These are phyloP conservation scores for Acleris sparsana DNA, from an alignment of 2,888 invertebrate genomes.

Conservation along the genomic window DNA sequence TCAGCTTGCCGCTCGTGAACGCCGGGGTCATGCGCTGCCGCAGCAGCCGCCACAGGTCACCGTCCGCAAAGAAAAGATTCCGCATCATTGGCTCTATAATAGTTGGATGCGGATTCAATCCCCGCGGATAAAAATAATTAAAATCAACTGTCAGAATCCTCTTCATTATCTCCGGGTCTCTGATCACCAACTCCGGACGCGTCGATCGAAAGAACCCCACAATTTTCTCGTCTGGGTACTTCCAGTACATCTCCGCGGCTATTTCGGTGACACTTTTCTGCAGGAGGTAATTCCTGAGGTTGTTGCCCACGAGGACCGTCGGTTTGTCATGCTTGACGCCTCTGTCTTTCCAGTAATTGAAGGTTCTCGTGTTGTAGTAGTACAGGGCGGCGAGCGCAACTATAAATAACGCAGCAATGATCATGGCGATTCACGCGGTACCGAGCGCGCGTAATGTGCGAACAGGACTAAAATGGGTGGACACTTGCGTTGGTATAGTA, in stretches of 20 bases:
- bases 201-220: slow-evolving; percentile 58
- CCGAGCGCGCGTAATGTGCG: slow-evolving; percentile 1
- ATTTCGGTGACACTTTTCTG: slow-evolving; percentile 52
- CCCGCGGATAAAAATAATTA: slow-evolving; percentile 53
- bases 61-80: slow-evolving; percentile 64
- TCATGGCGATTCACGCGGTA: slow-evolving; percentile 13
- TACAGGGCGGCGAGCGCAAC: slow-evolving; percentile 47
- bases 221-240: slow-evolving; percentile 57
- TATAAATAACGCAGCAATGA: slow-evolving; percentile 29
- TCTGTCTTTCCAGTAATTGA: slow-evolving; percentile 54
- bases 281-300: slow-evolving; percentile 44
- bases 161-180: slow-evolving; percentile 59
- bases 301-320: slow-evolving; percentile 52
- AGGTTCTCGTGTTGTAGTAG: slow-evolving; percentile 55
- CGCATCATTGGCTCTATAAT: slow-evolving; percentile 59
- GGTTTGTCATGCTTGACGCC: slow-evolving; percentile 60
- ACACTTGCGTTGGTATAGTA: not conserved
- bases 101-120: slow-evolving; percentile 49
- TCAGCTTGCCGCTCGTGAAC: slow-evolving; percentile 64
- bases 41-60: slow-evolving; percentile 64
- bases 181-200: slow-evolving; percentile 52
- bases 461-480: slow-evolving; percentile 1
- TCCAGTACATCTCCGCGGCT: slow-evolving; percentile 54
- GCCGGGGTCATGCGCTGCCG: slow-evolving; percentile 67
- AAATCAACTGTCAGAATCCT: slow-evolving; percentile 56